phyloP scores from a whole-genome alignment of 2,797 vertebrate species.

The Semaprochilodus insignis region DNA sequence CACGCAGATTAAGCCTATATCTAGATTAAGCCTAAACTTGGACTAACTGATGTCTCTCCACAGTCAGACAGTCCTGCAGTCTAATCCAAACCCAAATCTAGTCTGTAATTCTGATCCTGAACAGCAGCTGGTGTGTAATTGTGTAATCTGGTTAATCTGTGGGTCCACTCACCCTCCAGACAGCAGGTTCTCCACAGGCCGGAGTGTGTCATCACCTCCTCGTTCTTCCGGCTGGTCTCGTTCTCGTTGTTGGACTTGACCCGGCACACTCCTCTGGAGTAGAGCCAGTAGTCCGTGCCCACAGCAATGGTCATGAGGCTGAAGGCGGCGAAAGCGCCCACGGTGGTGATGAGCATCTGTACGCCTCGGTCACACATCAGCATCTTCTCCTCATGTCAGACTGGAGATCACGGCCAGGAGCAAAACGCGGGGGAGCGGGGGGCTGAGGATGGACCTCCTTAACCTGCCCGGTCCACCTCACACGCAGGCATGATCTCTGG shows the following conservation, averaged over 20 bases:
- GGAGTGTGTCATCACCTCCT: constrained; percentile 99
- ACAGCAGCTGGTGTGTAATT: background rate
- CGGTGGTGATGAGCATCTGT: constrained; percentile 98
- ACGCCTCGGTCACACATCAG: constrained; percentile 97
- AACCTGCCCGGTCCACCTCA: background rate
- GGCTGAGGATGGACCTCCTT: background rate
- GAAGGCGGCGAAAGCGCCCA: constrained; percentile 98
- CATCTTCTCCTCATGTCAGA: constrained; percentile 90
- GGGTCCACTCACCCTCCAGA: constrained; percentile 91
- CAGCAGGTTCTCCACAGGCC: constrained; percentile 98
- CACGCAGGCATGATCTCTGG: background rate
- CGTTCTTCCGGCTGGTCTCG: constrained; percentile 97
- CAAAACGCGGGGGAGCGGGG: background rate
- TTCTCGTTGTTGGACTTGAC: constrained; percentile 92
- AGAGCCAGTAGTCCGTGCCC: constrained; percentile 99
- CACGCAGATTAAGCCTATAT: no score
- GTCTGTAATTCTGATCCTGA: no score
- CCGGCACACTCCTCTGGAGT: constrained; percentile 96
- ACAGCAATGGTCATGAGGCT: constrained; percentile 99
- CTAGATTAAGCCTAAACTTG: no score
- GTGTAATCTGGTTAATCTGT: background rate
- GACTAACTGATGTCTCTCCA: background rate
- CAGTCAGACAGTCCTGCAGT: background rate
- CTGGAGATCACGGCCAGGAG: constrained; percentile 43
- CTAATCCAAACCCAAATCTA: background rate